These are phyloP conservation scores for Mystacornis crossleyi DNA, from an alignment of 2,113 vertebrate genomes.

Conservation along the genomic window DNA sequence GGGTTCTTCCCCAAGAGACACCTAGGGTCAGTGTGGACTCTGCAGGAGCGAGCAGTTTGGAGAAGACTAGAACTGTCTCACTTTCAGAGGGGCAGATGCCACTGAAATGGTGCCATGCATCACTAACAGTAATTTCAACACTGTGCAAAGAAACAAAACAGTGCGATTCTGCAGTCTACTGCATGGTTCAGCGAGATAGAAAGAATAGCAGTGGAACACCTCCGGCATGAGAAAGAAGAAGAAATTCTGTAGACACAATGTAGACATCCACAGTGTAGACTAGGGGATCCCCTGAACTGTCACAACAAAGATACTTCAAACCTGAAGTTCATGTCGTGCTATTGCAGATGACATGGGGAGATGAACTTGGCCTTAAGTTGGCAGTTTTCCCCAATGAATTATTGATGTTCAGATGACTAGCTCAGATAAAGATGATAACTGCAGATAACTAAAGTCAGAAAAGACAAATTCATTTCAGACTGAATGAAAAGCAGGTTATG, in stretches of 20 bases:
- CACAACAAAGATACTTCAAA: not conserved
- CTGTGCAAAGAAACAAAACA: not conserved
- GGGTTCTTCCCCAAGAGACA: rapidly evolving
- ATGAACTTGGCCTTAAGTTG: not conserved
- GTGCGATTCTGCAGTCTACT: not conserved
- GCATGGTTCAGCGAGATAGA: not conserved
- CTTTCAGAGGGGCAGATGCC: not conserved
- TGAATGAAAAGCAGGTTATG: not conserved
- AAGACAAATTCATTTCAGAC: not conserved
- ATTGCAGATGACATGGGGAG: not conserved
- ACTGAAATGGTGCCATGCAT: not conserved
- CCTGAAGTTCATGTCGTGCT: not conserved
- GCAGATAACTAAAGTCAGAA: not conserved
- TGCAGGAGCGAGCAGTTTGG: not conserved
- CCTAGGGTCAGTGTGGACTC: not conserved
- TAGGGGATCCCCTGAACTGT: not conserved
- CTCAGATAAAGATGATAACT: not conserved
- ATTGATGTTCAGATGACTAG: not conserved
- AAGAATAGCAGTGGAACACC: not conserved
- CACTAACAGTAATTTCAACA: not conserved
- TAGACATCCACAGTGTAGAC: not conserved
- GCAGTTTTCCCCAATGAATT: not conserved
- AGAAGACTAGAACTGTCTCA: not conserved
- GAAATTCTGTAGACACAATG: not conserved
- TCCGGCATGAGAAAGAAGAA: not conserved